Base-by-base conservation (phyloP, 2,113 vertebrate genomes). In the Brachyistius frenatus region DNA sequence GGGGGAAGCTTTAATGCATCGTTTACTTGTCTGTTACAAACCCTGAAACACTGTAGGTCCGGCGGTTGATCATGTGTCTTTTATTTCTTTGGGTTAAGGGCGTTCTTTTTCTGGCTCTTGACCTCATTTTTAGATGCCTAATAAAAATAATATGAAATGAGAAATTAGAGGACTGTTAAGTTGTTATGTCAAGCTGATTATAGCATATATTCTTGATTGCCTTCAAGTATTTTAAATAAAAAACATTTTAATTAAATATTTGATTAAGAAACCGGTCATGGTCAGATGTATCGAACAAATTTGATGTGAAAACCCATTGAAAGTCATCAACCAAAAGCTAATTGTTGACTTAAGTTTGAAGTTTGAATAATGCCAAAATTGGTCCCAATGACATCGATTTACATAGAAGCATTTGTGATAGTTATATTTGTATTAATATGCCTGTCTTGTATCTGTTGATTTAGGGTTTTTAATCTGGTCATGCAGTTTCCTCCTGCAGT, bases 401-500 rank as follows among this genome's bases (percentile, higher is more conserved):
- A 49, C 13, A 35, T 3, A 2, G 1, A 9, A 36, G 5, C 5
- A 47, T 37, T 86, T 78, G 1, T 52, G n/a, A 10, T 35, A 2
- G 31, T 39, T 55, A 7, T 61, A 30, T 57, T 23, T 58, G 36
- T 11, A 8, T 14, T 66, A 56, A 63, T 57, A 4, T 50, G 32
- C 10, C 41, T n/a, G 7, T 67, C 13, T 60, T 66, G 1, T 31
- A 50, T 73, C 41, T 58, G 46, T 23, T 36, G 39, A 49, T 46
- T 77, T 32, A 35, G 8, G 53, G 15, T 50, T 64, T 60, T 15
- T 7, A 2, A 30, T 54, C 30, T 37, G 7, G 33, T 10, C 35
- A 14, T 36, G 50, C 36, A 39, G 32, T 32, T 33, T 71, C 46
- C n/a, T 53, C 33, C 32, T 92, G 90, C 84, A 91, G 60, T 91